Percentiles rank a stretch among this genome's conserved stretches.
Conservation (phyloP, 2,888 invertebrate species). For the Acrobasis consociella region DNA sequence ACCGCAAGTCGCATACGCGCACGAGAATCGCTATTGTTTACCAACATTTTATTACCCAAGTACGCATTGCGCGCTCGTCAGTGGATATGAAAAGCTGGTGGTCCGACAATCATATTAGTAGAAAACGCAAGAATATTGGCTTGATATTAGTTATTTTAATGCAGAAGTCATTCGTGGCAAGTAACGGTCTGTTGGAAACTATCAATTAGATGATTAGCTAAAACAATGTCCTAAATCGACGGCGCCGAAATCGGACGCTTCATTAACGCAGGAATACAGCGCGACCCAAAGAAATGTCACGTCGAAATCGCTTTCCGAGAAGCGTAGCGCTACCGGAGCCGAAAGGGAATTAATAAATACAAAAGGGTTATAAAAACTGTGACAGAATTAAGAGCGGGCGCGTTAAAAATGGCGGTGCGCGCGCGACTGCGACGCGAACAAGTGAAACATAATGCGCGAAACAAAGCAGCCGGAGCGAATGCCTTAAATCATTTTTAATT, state of each 20-base stretch:
- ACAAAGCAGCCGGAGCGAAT: slow-evolving; percentile 83
- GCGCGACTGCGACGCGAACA: slow-evolving; percentile 75
- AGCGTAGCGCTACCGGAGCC: slow-evolving; percentile 80
- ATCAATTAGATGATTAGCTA: slow-evolving; percentile 56
- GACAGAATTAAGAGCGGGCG: slow-evolving; percentile 81
- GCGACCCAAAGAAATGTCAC: slow-evolving; percentile 76
- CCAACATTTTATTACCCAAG: slow-evolving; percentile 56
- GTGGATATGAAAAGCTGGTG: slow-evolving; percentile 15
- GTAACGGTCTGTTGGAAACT: slow-evolving; percentile 38
- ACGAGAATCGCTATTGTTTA: slow-evolving; percentile 69
- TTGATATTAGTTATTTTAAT: not conserved
- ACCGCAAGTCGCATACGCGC: slow-evolving; percentile 49
- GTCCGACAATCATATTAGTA: slow-evolving; percentile 11
- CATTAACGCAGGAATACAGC: slow-evolving; percentile 74
- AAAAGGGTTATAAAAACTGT: slow-evolving; percentile 81
- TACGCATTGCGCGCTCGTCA: slow-evolving; percentile 18
- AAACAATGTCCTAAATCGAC: slow-evolving; percentile 56
- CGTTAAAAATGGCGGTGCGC: slow-evolving; percentile 73
- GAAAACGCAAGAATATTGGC: slow-evolving; percentile 1
- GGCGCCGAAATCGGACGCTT: slow-evolving; percentile 78
- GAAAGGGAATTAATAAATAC: slow-evolving; percentile 79
- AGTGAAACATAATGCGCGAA: slow-evolving; percentile 83
- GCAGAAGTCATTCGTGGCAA: not conserved
- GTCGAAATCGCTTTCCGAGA: slow-evolving; percentile 78
- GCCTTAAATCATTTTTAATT: slow-evolving; percentile 83